phyloP scores from a whole-genome alignment of 2,888 invertebrate genomes.

The Athetis lepigone region DNA sequence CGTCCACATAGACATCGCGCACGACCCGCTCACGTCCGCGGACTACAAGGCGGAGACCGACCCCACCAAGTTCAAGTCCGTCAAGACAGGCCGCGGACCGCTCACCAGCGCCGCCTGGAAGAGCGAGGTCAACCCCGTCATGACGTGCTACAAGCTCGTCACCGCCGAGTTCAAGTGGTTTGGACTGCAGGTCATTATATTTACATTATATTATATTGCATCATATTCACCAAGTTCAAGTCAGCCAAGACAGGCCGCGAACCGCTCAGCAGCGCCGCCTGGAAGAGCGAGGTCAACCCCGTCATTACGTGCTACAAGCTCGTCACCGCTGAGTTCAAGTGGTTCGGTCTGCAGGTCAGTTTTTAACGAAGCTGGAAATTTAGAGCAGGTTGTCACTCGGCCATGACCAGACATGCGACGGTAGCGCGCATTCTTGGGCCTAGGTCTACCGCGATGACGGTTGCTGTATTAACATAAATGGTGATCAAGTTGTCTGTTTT shows the following conservation, averaged over 20 bases:
- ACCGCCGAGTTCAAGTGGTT: constrained; percentile 99
- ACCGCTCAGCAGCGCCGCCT: constrained; percentile 94
- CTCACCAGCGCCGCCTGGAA: constrained; percentile 95
- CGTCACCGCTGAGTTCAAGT: constrained; percentile 99
- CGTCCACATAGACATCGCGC: constrained; percentile 98
- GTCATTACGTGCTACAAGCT: constrained; percentile 99
- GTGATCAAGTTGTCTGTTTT: too few relatives aligned
- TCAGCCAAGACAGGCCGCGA: constrained; percentile 98
- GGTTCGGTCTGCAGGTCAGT: constrained; percentile 99
- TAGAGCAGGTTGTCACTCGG: too few relatives aligned
- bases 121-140: constrained; percentile 95
- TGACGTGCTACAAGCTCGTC: constrained; percentile 99
- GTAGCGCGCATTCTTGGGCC: too few relatives aligned
- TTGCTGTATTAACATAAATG: too few relatives aligned
- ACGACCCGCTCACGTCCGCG: constrained; percentile 94
- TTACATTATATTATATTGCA: too few relatives aligned
- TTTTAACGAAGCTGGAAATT: too few relatives aligned
- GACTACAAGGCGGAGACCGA: constrained; percentile 95
- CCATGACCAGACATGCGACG: too few relatives aligned
- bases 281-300: constrained; percentile 95
- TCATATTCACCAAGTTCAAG: constrained; percentile 95
- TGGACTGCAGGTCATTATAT: too few relatives aligned
- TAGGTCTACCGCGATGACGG: too few relatives aligned
- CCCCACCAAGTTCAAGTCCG: constrained; percentile 95
- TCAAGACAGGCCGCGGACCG: constrained; percentile 98